Evolutionary conservation across 2,888 invertebrate species (phyloP).

Genomic region (Philonicus albiceps): DNA sequence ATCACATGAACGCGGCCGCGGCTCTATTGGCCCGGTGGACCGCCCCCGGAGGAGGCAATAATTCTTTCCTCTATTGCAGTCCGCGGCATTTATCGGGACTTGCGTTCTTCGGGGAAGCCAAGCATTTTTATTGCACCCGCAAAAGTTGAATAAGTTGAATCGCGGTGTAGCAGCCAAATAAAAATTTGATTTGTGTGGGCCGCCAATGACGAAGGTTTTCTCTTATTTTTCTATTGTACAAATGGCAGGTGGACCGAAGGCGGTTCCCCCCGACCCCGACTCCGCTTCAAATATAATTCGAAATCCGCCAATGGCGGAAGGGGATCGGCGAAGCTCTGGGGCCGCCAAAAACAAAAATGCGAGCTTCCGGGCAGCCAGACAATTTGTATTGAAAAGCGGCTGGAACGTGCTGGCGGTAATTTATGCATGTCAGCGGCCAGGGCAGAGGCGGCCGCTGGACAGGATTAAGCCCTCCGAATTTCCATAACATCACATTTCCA

Average conservation of each 20-base stretch:
- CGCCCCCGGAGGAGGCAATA: not conserved
- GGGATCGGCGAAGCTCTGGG: not conserved
- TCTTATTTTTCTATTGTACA: not conserved
- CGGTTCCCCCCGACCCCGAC: not conserved
- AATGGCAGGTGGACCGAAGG: not conserved
- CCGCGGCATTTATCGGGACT: not conserved
- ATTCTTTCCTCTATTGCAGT: constrained; percentile 20
- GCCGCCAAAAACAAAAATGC: not conserved
- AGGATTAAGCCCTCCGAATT: constrained; percentile 1
- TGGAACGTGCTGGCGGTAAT: not conserved
- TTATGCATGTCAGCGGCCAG: not conserved
- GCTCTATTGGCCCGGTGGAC: not conserved
- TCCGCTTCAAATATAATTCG: not conserved
- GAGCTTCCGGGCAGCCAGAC: not conserved
- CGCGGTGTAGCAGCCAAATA: not conserved
- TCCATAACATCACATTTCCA: constrained; percentile 21
- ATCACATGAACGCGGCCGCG: not conserved
- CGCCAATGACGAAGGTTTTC: not conserved
- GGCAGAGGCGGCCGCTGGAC: not conserved
- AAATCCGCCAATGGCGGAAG: not conserved
- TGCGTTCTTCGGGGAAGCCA: not conserved
- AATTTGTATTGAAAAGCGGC: not conserved
- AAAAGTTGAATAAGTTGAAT: not conserved
- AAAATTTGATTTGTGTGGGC: constrained; percentile 22
- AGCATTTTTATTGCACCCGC: not conserved